Conservation (phyloP, 2,113 vertebrate species). For the Mixornis gularis region DNA sequence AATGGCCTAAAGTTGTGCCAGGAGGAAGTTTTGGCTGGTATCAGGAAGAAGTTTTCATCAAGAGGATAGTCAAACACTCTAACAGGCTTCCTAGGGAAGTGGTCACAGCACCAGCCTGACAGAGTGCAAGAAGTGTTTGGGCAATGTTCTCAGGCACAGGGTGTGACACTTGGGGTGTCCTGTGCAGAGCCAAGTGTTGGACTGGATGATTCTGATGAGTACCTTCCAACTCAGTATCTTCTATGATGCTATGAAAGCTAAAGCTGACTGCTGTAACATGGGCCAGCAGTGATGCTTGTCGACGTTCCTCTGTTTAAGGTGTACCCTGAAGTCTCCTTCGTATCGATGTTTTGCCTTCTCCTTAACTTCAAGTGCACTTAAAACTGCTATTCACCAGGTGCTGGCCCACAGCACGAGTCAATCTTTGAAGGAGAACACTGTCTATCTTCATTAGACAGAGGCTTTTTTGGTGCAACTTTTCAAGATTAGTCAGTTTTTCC, state of each 20-base stretch:
- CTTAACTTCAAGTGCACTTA: background rate
- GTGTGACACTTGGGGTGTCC: background rate
- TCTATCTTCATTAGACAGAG: background rate
- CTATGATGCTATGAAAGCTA: background rate
- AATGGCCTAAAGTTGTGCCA: background rate
- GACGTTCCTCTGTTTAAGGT: background rate
- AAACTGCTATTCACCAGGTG: background rate
- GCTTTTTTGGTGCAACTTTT: background rate
- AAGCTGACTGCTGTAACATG: background rate
- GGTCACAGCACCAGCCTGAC: background rate
- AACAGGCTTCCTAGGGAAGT: background rate
- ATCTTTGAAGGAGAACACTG: background rate
- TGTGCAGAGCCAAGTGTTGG: background rate
- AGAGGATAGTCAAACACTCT: fast-evolving
- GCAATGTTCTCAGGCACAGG: background rate
- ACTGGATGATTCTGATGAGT: background rate
- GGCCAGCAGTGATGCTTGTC: background rate
- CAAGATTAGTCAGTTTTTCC: background rate
- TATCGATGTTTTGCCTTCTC: background rate
- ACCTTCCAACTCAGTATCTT: background rate
- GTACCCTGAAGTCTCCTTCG: background rate
- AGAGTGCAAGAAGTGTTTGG: background rate
- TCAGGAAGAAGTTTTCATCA: fast-evolving
- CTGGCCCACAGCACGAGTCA: background rate
- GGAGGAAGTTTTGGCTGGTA: background rate